These are phyloP conservation scores for Pheosia gnoma DNA, from an alignment of 2,888 invertebrate genomes.

Conservation along the genomic window DNA sequence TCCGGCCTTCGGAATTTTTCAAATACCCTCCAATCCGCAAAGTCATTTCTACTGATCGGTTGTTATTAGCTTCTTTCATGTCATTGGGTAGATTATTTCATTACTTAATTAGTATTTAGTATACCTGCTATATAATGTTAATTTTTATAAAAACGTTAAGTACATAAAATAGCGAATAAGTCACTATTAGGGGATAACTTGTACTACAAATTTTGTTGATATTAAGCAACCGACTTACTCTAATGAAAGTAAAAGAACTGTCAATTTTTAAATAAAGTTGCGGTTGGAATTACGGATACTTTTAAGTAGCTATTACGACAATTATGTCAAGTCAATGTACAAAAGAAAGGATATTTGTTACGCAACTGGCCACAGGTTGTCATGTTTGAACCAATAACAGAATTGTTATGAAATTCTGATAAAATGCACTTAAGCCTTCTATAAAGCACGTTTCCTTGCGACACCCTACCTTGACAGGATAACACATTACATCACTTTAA, in stretches of 20 bases:
- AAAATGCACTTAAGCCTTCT: neutral
- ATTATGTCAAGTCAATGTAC: slow-evolving; percentile 3
- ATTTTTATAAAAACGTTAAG: too few species aligned
- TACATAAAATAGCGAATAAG: too few species aligned
- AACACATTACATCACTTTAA: too few species aligned
- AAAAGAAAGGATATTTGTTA: slow-evolving; percentile 7
- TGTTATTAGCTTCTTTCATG: too few species aligned
- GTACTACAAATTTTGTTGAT: neutral
- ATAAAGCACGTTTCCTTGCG: neutral
- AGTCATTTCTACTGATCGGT: too few species aligned
- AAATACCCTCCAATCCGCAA: too few species aligned
- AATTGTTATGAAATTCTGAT: slow-evolving; percentile 1
- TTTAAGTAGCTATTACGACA: neutral
- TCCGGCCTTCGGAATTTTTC: neutral
- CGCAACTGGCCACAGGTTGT: neutral
- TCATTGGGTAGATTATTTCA: too few species aligned
- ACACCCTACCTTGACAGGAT: neutral
- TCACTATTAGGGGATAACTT: too few species aligned
- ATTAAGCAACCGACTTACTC: neutral
- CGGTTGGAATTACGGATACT: slow-evolving; percentile 4
- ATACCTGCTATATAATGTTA: too few species aligned
- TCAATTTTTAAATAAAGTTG: neutral
- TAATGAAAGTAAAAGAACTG: neutral
- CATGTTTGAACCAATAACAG: neutral
- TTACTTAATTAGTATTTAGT: too few species aligned